A percentile compares a stretch with the other conserved stretches of the same genome.
phyloP scores from a whole-genome alignment of 2,888 invertebrate genomes.

The Nasonovia ribisnigri region DNA sequence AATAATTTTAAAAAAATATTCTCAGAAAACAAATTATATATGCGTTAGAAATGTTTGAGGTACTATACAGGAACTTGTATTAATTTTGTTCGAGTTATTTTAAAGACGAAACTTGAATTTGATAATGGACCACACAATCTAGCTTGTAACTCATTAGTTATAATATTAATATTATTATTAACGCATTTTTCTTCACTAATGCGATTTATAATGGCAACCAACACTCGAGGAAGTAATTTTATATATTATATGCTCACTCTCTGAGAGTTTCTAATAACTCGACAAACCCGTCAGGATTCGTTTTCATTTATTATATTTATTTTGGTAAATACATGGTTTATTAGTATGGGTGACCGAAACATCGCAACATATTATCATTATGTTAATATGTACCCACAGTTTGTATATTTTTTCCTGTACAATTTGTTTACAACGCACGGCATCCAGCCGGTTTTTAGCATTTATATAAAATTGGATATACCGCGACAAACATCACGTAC shows the following conservation, averaged over 20 bases:
- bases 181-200: not conserved
- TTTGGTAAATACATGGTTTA: not conserved
- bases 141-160: not conserved
- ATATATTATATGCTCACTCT: not conserved
- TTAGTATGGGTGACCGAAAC: not conserved
- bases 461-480: constrained; percentile 10
- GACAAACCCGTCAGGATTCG: not conserved
- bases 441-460: not conserved
- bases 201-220: not conserved
- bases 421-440: not conserved
- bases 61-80: not conserved
- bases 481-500: not conserved
- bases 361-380: not conserved
- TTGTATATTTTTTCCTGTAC: not conserved
- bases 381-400: not conserved
- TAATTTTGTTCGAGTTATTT: not conserved
- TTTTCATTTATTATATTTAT: not conserved
- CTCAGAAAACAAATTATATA: not conserved
- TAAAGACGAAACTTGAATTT: not conserved
- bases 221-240: not conserved
- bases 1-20: not conserved
- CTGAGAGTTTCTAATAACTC: not conserved
- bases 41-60: not conserved
- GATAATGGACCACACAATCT: not conserved
- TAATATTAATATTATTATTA: not conserved